These are phyloP conservation scores for Rhombomys opimus DNA, from an alignment of 2,113 vertebrate species.

Conservation along the genomic window DNA sequence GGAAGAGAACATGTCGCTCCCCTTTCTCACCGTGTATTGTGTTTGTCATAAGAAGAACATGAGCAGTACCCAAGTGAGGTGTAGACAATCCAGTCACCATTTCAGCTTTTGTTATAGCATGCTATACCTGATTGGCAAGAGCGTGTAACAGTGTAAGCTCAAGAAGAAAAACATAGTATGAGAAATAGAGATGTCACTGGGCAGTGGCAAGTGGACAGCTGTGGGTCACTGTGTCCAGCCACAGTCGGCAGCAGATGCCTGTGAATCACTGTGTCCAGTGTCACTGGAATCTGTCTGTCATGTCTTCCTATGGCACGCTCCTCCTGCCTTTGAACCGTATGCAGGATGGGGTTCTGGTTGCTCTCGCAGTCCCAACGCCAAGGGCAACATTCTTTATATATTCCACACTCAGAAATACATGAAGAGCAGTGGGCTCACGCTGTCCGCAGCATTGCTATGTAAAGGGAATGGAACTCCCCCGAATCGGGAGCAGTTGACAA, in stretches of 20 bases:
- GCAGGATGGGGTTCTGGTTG: too few species aligned
- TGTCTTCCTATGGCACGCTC: rapidly evolving
- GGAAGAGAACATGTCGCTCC: not conserved
- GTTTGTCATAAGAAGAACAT: too few species aligned
- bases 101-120: not conserved
- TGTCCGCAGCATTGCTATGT: too few species aligned
- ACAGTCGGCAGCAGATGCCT: rapidly evolving
- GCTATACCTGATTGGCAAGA: too few species aligned
- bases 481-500: not conserved
- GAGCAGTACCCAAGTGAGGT: rapidly evolving
- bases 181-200: not conserved
- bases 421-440: rapidly evolving
- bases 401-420: rapidly evolving
- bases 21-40: rapidly evolving
- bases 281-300: rapidly evolving
- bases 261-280: rapidly evolving
- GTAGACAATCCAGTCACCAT: not conserved
- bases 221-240: not conserved
- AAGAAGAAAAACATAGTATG: not conserved
- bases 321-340: not conserved
- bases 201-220: not conserved
- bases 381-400: rapidly evolving
- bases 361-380: not conserved
- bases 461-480: not conserved
- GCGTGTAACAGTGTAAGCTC: not conserved